Evolutionary conservation across 2,888 invertebrate genomes (phyloP), one percentile per base, ranked within the genome.

Genomic region (Zaprionus obscuricornis): DNA sequence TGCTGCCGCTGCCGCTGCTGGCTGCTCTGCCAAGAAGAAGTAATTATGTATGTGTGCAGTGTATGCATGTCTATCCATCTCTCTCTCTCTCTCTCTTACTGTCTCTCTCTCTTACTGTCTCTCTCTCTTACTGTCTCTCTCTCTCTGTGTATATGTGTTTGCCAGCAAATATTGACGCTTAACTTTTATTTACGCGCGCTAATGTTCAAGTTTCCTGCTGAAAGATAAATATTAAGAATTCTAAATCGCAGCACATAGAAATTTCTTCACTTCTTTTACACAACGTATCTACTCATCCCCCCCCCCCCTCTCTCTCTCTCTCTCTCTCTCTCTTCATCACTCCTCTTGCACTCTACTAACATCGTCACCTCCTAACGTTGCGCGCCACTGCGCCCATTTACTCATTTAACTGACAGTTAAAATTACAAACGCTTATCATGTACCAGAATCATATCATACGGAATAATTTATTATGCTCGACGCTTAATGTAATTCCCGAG

Each of bases 371-470:
- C n/a, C n/a, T n/a, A n/a, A n/a, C n/a, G n/a, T n/a, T n/a, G n/a
- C n/a, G n/a, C n/a, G n/a, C 43, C 11, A 16, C 39, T 14, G 26
- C 45, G 20, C 14, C 66, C 81, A 78, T 66, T 77, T 68, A 83
- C 83, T 77, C 81, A 82, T 77, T 82, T 82, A 83, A 83, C 81
- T 82, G 81, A 83, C 81, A 82, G 81, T 83, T 82, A 83, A 83
- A 82, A 82, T 82, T 82, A 82, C 83, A 81, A 82, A 82, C 81
- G 81, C 81, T 83, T 82, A 82, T 82, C 81, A 83, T 82, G 81
- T 82, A 82, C 75, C 75, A 82, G 81, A 82, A 83, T 82, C 81
- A 83, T 82, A 83, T 82, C 81, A 83, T 81, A 82, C 83, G 81
- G 83, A 82, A 82, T 83, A 82, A 82, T 82, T 82, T 82, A 82